Evolutionary conservation across 2,888 invertebrate species (phyloP).

Genomic region (Hyalella azteca): DNA sequence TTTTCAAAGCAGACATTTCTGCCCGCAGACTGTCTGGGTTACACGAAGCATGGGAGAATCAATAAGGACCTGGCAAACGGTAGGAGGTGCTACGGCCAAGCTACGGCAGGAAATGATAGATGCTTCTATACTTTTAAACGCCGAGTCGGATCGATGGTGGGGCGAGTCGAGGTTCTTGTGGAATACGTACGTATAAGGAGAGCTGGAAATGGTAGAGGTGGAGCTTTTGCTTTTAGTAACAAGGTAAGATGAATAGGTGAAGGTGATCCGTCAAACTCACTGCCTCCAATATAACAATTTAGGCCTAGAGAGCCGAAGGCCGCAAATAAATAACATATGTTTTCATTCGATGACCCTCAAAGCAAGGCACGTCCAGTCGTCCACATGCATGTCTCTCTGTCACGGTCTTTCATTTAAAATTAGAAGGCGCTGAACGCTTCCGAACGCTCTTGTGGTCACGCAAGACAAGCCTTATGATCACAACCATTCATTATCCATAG

Average conservation of each 20-base stretch:
- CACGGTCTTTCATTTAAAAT: conserved; percentile 21
- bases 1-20: no score
- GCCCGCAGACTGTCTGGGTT: no score
- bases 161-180: background rate
- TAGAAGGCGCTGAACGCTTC: background rate
- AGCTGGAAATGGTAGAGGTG: background rate
- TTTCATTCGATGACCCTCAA: conserved; percentile 17
- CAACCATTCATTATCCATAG: no score
- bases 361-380: background rate
- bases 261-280: conserved; percentile 18
- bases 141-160: conserved; percentile 22
- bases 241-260: conserved; percentile 33
- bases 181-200: no score
- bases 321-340: background rate
- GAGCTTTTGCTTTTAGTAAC: conserved; percentile 15
- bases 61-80: conserved; percentile 30
- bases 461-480: no score
- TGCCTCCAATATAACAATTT: conserved; percentile 32
- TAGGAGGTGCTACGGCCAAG: conserved; percentile 29
- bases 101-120: conserved; percentile 30
- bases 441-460: background rate
- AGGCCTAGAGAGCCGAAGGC: conserved; percentile 1
- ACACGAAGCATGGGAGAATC: no score
- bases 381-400: conserved; percentile 8
- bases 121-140: conserved; percentile 31